Percentiles rank a stretch among this genome's conserved stretches.
Evolutionary conservation across 2,797 vertebrate genomes (phyloP).

Genomic region (Scyliorhinus canicula): DNA sequence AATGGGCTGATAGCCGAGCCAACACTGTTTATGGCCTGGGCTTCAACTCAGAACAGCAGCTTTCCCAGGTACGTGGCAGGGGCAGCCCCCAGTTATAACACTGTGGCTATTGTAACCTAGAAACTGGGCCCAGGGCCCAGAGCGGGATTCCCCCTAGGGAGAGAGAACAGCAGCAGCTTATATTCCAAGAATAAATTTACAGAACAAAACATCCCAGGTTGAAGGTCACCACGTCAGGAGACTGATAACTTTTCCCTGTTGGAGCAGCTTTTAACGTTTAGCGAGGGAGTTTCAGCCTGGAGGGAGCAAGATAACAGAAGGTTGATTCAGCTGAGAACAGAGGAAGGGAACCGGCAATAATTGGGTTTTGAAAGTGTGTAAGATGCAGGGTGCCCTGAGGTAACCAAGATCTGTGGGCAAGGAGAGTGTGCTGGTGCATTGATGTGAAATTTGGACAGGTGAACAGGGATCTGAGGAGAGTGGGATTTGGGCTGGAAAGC

Average conservation of each 20-base stretch:
- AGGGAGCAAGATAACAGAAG: background rate
- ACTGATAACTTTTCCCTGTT: background rate
- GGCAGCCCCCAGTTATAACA: background rate
- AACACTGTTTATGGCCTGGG: slow-evolving; percentile 50
- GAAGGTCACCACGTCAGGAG: background rate
- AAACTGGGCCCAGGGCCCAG: background rate
- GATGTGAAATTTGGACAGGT: too few species aligned
- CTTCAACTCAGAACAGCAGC: slow-evolving; percentile 84
- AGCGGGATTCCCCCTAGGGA: background rate
- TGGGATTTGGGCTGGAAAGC: background rate
- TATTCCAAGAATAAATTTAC: background rate
- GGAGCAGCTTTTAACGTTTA: background rate
- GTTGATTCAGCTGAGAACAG: too few species aligned
- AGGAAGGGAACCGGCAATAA: too few species aligned
- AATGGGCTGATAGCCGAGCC: slow-evolving; percentile 63
- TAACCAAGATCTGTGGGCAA: background rate
- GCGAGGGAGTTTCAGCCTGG: background rate
- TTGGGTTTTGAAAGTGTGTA: background rate
- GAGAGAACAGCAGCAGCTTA: background rate
- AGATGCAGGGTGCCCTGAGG: background rate
- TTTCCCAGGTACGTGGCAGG: slow-evolving; percentile 70
- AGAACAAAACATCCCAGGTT: background rate
- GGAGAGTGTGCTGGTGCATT: background rate
- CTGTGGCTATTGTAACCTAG: background rate
- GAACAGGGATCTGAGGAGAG: background rate